Base-by-base conservation (phyloP, 2,888 invertebrate species). In the Drosophila pullipes region DNA sequence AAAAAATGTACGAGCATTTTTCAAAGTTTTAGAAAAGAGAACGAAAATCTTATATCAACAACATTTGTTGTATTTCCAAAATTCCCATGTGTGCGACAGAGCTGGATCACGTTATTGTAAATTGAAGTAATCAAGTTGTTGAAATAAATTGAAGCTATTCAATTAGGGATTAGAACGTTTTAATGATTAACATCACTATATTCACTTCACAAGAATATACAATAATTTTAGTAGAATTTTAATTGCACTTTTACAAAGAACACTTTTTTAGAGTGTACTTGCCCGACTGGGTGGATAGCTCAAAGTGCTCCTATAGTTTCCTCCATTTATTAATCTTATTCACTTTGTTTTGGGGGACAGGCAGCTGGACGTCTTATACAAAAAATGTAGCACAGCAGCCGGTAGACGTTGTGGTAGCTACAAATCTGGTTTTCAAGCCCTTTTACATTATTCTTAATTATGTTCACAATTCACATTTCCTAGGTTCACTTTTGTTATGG, bases 311-410 rank as follows among this genome's bases (percentile, higher is more conserved):
- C n/a, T 41, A 31, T 52, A 50, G 52, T 33, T 61, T 41, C 1
- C 16, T 4, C 22, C 39, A 16, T 39, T 22, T 13, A 39, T 6
- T 33, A 30, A 16, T 16, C 22, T n/a, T 4, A 18, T n/a, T 28
- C 7, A 35, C 13, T 35, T 35, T 33, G 0, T 5, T 41, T n/a
- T 41, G 4, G 37, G 37, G 37, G 25, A 9, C 31, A 33, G 65
- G 55, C 64, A 54, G 71, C 63, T 52, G 67, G 58, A 58, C 39
- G 49, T 37, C 64, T 18, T 18, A 22, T 25, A 18, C 13, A 31
- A 16, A 63, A 65, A 79, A 74, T 79, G 63, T 55, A 50, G 65
- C 61, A 60, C 62, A 53, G 58, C 39, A 57, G 55, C 55, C 54
- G 35, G 33, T 9, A 11, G 10, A n/a, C 10, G 11, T 5, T n/a